Base-by-base conservation (phyloP, 2,113 vertebrate genomes). In the Centrocercus urophasianus region DNA sequence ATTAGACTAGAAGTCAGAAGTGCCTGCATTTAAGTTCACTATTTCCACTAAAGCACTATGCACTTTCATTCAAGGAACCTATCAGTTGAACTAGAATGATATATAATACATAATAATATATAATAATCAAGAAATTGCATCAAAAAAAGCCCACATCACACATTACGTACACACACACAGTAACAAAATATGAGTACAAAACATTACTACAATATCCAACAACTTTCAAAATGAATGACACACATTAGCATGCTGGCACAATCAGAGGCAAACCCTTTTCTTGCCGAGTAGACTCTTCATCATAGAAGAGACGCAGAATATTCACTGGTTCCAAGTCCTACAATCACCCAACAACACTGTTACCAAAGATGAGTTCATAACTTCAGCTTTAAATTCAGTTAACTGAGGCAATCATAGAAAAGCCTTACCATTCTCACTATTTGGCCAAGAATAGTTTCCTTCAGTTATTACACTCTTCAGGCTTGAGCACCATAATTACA, bases 181-280 rank as follows among this genome's bases (percentile, higher is more conserved):
- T 60, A 17, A 85, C 34, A 85, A 47, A 64, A 84, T 14, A 96
- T 71, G 79, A 94, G 85, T 95, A 97, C 83, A 88, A 66, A 81
- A 73, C 64, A 50, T 18, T 1, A 83, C 57, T 6, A 66, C 70
- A 93, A 52, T 24, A 86, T 20, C 56, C 93, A 86, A 34, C 60
- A 82, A 8, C 25, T 84, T 72, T 48, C 71, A 72, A 63, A 83
- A 89, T 56, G 94, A 82, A 87, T 1, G 3, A 95, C 90, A 97
- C 94, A 95, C n/a, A 95, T 70, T 27, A 76, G 92, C 98, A 98
- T 98, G 98, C 97, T 95, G 79, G 87, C 92, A 96, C 69, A 80
- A 74, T 86, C 57, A 42, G 95, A 25, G 82, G 96, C 98, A 98
- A 98, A 98, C 97, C 97, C 95, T 97, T 97, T 94, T 94, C 96